Percentiles rank a stretch among this genome's conserved stretches.
Conservation (phyloP, 2,797 vertebrate genomes). For the Chaenodraco wilsoni region DNA sequence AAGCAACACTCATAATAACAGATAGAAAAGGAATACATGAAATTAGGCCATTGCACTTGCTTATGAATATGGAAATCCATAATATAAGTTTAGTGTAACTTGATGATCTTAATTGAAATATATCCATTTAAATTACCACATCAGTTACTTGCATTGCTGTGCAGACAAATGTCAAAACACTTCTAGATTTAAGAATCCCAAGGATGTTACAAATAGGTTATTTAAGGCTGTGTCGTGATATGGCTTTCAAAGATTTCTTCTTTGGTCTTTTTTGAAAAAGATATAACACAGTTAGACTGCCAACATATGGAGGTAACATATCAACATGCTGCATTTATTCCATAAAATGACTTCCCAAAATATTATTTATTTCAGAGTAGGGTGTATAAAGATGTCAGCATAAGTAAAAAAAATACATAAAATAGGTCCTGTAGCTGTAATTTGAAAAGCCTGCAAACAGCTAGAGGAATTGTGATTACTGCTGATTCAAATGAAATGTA, state of each 20-base stretch:
- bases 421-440: too few relatives aligned
- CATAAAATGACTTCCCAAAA: background rate
- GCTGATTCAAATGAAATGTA: background rate
- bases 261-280: background rate
- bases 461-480: background rate
- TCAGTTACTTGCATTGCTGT: slow-evolving; percentile 13
- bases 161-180: slow-evolving; percentile 10
- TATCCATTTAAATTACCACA: slow-evolving; percentile 2
- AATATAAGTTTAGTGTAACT: background rate
- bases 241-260: slow-evolving; percentile 5
- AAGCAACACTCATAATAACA: slow-evolving; percentile 6
- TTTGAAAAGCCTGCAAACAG: background rate
- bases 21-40: background rate
- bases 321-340: background rate
- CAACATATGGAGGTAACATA: background rate
- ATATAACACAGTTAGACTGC: background rate
- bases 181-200: slow-evolving; percentile 8
- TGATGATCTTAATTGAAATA: slow-evolving; percentile 7
- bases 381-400: background rate
- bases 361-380: background rate
- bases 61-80: background rate
- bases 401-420: background rate
- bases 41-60: background rate
- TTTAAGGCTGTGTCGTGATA: slow-evolving; percentile 9
- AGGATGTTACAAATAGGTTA: slow-evolving; percentile 17